Conservation (phyloP, 2,113 vertebrate species). For the Pomatostomus ruficeps region DNA sequence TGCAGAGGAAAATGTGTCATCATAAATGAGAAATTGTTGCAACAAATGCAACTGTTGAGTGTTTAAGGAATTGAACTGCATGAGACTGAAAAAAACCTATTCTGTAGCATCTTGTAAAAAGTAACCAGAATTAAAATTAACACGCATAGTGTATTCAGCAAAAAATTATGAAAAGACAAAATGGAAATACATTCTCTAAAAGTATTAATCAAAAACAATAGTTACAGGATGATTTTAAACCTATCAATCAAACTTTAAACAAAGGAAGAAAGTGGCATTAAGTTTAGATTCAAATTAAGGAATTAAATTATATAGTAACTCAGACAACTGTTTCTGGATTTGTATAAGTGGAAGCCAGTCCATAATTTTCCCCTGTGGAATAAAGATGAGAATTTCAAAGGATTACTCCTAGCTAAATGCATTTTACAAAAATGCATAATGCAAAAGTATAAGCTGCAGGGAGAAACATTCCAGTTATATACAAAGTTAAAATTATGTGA, state of each 20-base stretch:
- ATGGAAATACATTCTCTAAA: neutral
- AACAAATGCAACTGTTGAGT: neutral
- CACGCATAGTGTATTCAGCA: neutral
- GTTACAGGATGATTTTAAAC: neutral
- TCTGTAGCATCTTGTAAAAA: neutral
- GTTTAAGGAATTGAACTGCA: neutral
- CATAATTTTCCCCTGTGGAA: conserved; percentile 60
- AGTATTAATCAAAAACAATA: conserved; percentile 34
- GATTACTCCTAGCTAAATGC: conserved; percentile 46
- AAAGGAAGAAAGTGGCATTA: neutral
- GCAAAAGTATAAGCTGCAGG: conserved; percentile 48
- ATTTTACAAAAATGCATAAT: conserved; percentile 74
- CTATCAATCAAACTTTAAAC: conserved; percentile 6
- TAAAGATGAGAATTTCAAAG: conserved; percentile 68
- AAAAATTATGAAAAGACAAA: neutral
- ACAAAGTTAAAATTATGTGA: conserved; percentile 49
- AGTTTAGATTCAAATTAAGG: conserved; percentile 48
- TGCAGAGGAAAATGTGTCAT: neutral
- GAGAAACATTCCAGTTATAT: neutral
- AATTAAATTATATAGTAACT: conserved; percentile 55
- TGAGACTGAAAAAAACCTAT: neutral
- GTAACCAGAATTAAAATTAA: neutral
- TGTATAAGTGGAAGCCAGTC: conserved; percentile 44
- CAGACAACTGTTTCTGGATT: conserved; percentile 42
- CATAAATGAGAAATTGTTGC: neutral